Evolutionary conservation across 2,113 vertebrate species (phyloP).

Genomic region (Rostratula benghalensis): DNA sequence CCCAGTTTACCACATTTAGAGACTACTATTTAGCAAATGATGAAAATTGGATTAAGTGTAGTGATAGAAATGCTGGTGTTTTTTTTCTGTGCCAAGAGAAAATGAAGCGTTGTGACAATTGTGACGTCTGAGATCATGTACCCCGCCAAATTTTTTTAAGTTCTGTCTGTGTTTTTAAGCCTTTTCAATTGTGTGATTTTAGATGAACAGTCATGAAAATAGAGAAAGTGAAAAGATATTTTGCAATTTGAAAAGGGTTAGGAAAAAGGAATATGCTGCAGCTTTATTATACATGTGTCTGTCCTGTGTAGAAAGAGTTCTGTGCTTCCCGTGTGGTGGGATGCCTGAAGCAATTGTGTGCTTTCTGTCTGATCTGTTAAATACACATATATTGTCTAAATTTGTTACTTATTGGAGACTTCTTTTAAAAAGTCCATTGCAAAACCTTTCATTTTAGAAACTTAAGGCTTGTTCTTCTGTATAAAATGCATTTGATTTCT

Average conservation of each 20-base stretch:
- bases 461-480: not conserved
- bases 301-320: not conserved
- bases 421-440: not conserved
- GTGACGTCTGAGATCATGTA: not conserved
- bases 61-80: not conserved
- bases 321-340: not conserved
- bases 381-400: not conserved
- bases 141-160: not conserved
- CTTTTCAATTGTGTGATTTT: not conserved
- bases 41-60: not conserved
- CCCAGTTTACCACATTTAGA: not conserved
- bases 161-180: not conserved
- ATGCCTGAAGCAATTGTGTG: not conserved
- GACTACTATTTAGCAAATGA: not conserved
- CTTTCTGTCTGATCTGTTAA: not conserved
- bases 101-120: not conserved
- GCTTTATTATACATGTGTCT: not conserved
- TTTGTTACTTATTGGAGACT: not conserved
- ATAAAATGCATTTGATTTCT: not conserved
- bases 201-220: not conserved
- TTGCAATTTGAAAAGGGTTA: not conserved
- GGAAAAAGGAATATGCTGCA: not conserved
- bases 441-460: not conserved
- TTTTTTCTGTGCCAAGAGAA: not conserved
- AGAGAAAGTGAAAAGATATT: not conserved